These are phyloP conservation scores for Cettia cetti DNA, from an alignment of 2,113 vertebrate species.

Conservation along the genomic window DNA sequence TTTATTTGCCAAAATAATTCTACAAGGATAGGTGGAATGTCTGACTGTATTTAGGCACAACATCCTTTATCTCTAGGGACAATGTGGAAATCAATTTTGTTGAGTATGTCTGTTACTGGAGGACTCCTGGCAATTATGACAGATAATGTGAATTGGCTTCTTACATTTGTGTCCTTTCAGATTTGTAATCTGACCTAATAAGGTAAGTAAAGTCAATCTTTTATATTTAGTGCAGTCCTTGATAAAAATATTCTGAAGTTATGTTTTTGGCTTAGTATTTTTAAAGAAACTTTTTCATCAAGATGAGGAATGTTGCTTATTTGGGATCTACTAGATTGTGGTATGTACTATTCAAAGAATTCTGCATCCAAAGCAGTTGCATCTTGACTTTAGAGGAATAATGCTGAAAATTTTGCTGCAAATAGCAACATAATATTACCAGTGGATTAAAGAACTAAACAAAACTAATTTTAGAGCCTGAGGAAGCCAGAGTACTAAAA, in stretches of 20 bases:
- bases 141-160: neutral
- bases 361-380: neutral
- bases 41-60: neutral
- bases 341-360: neutral
- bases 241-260: neutral
- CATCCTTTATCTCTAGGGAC: neutral
- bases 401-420: neutral
- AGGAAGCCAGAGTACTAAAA: neutral
- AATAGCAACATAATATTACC: neutral
- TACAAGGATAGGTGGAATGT: neutral
- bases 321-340: neutral
- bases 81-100: neutral
- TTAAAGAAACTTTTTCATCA: neutral
- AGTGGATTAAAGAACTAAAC: neutral
- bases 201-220: neutral
- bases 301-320: neutral
- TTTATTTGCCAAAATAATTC: neutral
- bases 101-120: neutral
- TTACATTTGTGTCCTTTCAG: neutral
- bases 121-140: neutral
- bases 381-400: neutral
- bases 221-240: neutral
- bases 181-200: neutral
- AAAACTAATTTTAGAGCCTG: neutral
- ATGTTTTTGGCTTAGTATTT: neutral